Conservation (phyloP, 2,113 vertebrate genomes). For the Siniperca knerii region DNA sequence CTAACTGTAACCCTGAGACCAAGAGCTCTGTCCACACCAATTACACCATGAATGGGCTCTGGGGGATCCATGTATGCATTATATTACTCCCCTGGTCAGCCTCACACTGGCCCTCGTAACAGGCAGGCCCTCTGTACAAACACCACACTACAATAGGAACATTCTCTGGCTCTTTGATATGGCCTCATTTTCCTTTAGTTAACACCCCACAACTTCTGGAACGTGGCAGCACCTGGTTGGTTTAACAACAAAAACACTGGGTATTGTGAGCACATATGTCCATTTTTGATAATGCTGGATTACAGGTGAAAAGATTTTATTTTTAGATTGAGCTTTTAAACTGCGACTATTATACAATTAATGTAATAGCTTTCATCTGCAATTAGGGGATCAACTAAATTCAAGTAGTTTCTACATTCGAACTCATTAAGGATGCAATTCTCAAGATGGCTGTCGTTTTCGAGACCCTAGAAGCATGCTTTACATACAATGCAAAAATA, state of each 20-base stretch:
- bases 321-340: conserved; percentile 12
- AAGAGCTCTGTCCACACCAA: conserved; percentile 81
- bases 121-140: conserved; percentile 75
- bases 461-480: background rate
- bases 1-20: conserved; percentile 78
- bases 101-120: conserved; percentile 71
- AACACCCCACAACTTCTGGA: conserved; percentile 78
- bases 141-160: conserved; percentile 77
- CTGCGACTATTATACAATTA: background rate
- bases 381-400: background rate
- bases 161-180: conserved; percentile 80
- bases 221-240: conserved; percentile 67
- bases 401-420: background rate
- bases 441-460: background rate
- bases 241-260: conserved; percentile 51
- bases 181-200: conserved; percentile 75
- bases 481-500: conserved; percentile 39
- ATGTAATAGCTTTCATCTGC: background rate
- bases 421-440: background rate
- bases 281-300: conserved; percentile 32
- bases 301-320: background rate
- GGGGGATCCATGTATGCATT: conserved; percentile 81
- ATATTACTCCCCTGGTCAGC: conserved; percentile 78
- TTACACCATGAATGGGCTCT: conserved; percentile 82
- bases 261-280: conserved; percentile 50